Conservation (phyloP, 37 sponge, comb jelly and placozoan species). For the Haliclona indistincta region DNA sequence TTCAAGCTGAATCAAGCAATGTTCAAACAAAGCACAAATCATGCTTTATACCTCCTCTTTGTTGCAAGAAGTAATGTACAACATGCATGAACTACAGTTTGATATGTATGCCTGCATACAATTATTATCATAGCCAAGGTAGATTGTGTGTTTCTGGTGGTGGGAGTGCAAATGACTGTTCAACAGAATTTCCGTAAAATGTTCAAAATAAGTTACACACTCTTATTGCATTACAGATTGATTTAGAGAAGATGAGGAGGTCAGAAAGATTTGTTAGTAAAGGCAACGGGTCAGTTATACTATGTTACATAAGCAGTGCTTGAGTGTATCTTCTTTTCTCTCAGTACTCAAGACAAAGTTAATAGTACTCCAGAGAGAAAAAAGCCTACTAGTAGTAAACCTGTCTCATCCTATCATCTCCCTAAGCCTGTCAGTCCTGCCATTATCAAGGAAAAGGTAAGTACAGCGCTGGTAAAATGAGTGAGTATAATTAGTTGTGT, state of each 20-base stretch:
- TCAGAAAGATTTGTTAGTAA: conserved; percentile 34
- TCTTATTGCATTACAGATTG: conserved; percentile 38
- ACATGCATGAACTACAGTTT: too few species aligned
- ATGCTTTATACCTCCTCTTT: too few species aligned
- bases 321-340: neutral
- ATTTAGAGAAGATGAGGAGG: conserved; percentile 78
- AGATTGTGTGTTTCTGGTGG: too few species aligned
- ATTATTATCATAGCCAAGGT: too few species aligned
- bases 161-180: neutral
- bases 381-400: too few species aligned
- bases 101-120: too few species aligned
- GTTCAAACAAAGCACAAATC: too few species aligned
- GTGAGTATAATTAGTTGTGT: too few species aligned
- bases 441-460: neutral
- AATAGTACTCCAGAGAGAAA: neutral
- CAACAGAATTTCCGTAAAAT: neutral
- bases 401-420: too few species aligned
- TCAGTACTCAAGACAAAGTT: neutral
- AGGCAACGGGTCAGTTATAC: neutral
- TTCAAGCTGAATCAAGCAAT: too few species aligned
- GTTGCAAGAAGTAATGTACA: too few species aligned
- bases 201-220: neutral
- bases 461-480: too few species aligned
- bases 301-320: neutral
- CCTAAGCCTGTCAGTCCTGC: neutral